Base-by-base conservation (phyloP, 2,888 invertebrate genomes). In the Camponotus fellah region DNA sequence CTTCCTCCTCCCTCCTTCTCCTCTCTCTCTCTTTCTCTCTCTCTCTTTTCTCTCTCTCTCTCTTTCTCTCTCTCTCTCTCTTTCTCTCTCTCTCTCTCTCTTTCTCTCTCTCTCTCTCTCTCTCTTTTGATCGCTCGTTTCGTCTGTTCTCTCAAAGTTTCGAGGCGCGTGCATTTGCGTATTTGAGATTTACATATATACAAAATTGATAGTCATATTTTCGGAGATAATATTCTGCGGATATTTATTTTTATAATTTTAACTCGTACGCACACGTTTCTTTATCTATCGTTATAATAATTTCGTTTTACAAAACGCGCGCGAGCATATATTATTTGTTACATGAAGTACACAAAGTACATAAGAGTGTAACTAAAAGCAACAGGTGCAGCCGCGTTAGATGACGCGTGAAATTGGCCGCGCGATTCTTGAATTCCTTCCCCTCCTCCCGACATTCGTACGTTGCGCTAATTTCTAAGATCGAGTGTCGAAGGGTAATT, bases 361-460 rank as follows among this genome's bases (percentile, higher is more conserved):
- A 34, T 37, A 37, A 71, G 17, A 37, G 58, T 10, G 21, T 21
- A 56, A 21, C 37, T 56, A 17, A n/a, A 56, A 71, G 56, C 56
- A 71, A 71, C 37, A 71, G 71, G 71, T 56, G 56, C 9, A 17
- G 46, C 14, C 2, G 69, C 69, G 34, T 34, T 32, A n/a, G n/a
- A n/a, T 12, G 49, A 8, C 49, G 71, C 34, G 71, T 37, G 21
- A 71, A 71, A 37, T 37, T 71, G 53, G 34, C 53, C 37, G 37
- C 56, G 34, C 32, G 53, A 26, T 9, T 5, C 3, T 9, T 5
- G 12, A 34, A 49, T 43, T 17, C 32, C n/a, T 21, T 34, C 8
- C 37, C 12, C 21, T 14, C 21, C 56, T 9, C 37, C 21, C 37
- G 21, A 53, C 17, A 2, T 17, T 9, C 37, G n/a, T 71, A 37